Percentiles rank a stretch among this genome's conserved stretches.
phyloP scores from a whole-genome alignment of 2,113 vertebrate genomes.

The Pipa parva region DNA sequence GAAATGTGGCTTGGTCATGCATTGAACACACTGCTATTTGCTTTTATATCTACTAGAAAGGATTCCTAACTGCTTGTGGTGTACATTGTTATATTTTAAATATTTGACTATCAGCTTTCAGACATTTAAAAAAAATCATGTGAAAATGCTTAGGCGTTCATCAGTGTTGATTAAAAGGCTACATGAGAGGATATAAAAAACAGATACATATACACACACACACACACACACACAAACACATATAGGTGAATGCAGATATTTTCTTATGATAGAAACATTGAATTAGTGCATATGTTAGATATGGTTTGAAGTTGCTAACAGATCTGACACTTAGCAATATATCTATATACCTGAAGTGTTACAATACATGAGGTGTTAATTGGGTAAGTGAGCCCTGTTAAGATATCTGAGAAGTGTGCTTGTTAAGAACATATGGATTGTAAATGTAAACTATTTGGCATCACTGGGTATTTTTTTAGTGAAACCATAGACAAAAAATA shows the following conservation, averaged over 20 bases:
- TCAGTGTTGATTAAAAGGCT: too few relatives aligned
- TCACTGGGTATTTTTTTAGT: too few relatives aligned
- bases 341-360: neutral
- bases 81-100: neutral
- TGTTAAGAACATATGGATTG: neutral
- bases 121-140: too few relatives aligned
- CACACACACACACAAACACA: too few relatives aligned
- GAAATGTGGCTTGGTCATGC: slow-evolving; percentile 39
- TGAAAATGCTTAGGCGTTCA: too few relatives aligned
- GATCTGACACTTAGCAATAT: slow-evolving; percentile 27
- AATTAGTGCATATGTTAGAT: neutral
- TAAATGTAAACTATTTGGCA: too few relatives aligned
- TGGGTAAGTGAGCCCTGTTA: slow-evolving; percentile 8
- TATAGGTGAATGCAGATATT: neutral
- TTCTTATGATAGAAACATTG: neutral
- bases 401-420: neutral
- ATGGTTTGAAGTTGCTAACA: neutral
- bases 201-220: too few relatives aligned
- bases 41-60: slow-evolving; percentile 11
- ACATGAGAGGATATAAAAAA: too few relatives aligned
- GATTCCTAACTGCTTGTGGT: slow-evolving; percentile 14
- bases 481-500: too few relatives aligned
- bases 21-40: slow-evolving; percentile 29
- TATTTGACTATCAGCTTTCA: too few relatives aligned
- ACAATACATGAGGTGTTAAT: slow-evolving; percentile 29